Base-by-base conservation (phyloP, 2,888 invertebrate genomes). In the Heliconius ethilla region DNA sequence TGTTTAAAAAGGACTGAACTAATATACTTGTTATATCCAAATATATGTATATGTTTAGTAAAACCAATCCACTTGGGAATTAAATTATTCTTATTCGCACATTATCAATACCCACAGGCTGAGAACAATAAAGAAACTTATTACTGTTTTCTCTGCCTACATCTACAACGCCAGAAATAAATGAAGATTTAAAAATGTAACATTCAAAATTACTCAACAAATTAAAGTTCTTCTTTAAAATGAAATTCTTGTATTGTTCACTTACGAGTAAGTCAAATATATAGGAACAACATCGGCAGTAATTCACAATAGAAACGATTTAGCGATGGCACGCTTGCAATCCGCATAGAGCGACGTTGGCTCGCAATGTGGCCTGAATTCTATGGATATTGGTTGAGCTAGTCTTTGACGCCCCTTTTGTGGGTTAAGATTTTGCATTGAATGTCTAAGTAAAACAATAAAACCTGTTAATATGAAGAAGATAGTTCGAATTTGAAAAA, bases 321-420 rank as follows among this genome's bases (percentile, higher is more conserved):
- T 67, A 81, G 72, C 80, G 76, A 81, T 82, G 86, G 86, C 85
- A 88, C 83, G 86, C 82, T 81, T 79, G 83, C 82, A 83, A 87
- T 88, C 81, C 83, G 81, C 82, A 83, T 80, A 84, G 84, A 84
- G 84, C 81, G 82, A 82, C 81, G 81, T 82, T 80, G 82, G 82
- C 76, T 83, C 82, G 82, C 86, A 86, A 86, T 86, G 84, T 82
- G 82, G 81, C 84, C 85, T 85, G 83, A 85, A 88, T 88, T 82
- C 82, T 84, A 82, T 78, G 82, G 83, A 70, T 81, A 78, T 79
- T 65, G 82, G 73, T 79, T 87, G 88, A 72, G 33, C 65, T 75
- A 65, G 75, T 70, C 70, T 69, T 77, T 29, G 59, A 33, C 62
- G 40, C 55, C 59, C 13, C 76, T 51, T 79, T 79, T 80, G 76